phyloP scores from a whole-genome alignment of 1,140 invertebrate genomes.

The Hypsibius dujardini region DNA sequence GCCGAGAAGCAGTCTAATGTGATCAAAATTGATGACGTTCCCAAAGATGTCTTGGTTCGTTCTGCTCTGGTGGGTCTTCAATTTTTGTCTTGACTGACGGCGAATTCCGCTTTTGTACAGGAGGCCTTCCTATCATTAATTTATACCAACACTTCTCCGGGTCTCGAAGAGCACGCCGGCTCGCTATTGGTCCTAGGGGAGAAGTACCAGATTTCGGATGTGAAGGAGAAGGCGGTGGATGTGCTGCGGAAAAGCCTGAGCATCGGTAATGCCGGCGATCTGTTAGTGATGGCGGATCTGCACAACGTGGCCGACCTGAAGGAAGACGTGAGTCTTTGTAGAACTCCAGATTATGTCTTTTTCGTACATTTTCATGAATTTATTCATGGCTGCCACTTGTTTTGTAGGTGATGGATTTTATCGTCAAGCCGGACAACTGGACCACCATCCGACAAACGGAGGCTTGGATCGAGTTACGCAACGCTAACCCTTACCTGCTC shows the following conservation, averaged over 20 bases:
- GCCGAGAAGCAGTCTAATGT: not conserved
- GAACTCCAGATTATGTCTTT: too few relatives aligned
- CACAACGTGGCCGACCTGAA: slow-evolving; percentile 15
- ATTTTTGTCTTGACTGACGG: too few relatives aligned
- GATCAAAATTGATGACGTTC: not conserved
- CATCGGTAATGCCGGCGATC: not conserved
- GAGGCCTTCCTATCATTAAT: not conserved
- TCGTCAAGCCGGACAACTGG: not conserved
- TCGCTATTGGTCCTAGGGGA: not conserved
- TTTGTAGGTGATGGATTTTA: slow-evolving; percentile 15
- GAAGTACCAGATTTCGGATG: not conserved
- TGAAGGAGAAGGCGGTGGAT: slow-evolving; percentile 7
- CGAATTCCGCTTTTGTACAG: not conserved
- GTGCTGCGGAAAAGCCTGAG: not conserved
- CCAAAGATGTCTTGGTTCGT: slow-evolving; percentile 3
- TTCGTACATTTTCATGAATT: too few relatives aligned
- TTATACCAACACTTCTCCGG: not conserved
- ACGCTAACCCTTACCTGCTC: not conserved
- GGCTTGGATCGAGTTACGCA: not conserved
- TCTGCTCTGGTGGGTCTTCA: too few relatives aligned
- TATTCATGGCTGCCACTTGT: too few relatives aligned
- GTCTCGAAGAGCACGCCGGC: slow-evolving; percentile 3
- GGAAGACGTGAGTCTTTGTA: slow-evolving; percentile 12
- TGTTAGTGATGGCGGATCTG: not conserved
- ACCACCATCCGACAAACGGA: not conserved